Base-by-base conservation (phyloP, 2,888 invertebrate genomes). In the Lymantria dispar region DNA sequence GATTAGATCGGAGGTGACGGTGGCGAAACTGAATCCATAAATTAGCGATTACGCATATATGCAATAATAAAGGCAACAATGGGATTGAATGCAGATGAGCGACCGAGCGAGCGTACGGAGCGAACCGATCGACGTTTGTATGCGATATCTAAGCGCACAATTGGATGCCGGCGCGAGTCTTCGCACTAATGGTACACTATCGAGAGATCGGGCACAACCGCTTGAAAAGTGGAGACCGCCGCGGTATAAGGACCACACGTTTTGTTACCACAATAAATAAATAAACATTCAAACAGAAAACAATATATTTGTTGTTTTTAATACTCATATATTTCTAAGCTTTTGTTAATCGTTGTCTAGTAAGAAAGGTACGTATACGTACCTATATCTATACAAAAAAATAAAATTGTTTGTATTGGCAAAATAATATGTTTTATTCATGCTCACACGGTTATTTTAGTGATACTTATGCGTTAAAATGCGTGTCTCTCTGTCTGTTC, bases 141-240 rank as follows among this genome's bases (percentile, higher is more conserved):
- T 91, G 86, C 90, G 85, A 83, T 89, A 89, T 91, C 91, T 88
- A 89, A 87, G 82, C 83, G 84, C 84, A 90, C 91, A 91, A 91
- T 91, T 91, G 90, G 89, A 87, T 76, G 87, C 86, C 89, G 89
- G 90, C 84, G 90, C 86, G 89, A 87, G 71, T 82, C 82, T 88
- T 89, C 87, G 90, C 91, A 87, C 91, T 90, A 89, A 90, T 89
- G 89, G 88, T 87, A 85, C 90, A 87, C 83, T 91, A 91, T 91
- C 90, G 83, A 81, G 72, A 81, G 82, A 89, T 89, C 90, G 85
- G 82, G 69, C 68, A 72, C 74, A 70, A 72, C 77, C 74, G 75
- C 78, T 85, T 85, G 84, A 84, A 75, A 85, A 81, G 87, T 81
- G 79, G 85, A 77, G 85, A 84, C 88, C 88, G 87, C 83, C 87